Base-by-base conservation (phyloP, 2,113 vertebrate species). In the Aegithalos caudatus region DNA sequence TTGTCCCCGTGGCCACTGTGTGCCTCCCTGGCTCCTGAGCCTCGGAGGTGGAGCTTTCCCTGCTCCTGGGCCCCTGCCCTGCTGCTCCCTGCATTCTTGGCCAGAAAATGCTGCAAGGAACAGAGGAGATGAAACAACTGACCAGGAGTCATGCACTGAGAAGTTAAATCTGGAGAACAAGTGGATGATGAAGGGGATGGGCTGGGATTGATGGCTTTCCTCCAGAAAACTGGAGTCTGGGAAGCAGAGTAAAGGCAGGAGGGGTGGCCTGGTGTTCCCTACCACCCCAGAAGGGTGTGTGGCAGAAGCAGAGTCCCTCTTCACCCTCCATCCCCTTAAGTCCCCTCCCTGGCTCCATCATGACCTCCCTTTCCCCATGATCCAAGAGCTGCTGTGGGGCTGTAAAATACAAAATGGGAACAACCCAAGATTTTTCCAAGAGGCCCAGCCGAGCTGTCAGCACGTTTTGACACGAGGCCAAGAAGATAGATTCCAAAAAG, bases 191-290 rank as follows among this genome's bases (percentile, higher is more conserved):
- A 54, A 92, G 38, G 0, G 1, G 24, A 31, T 83, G 25, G 31
- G 67, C 50, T 50, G 76, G 21, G 27, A 44, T 11, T 10, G 64
- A 27, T 20, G 44, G 60, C 33, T 92, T 64, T 70, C 37, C 28
- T 90, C 81, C 44, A 45, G 70, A 23, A 29, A 28, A 9, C 62
- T 56, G 77, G 56, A 86, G 69, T 33, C 33, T 33, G 40, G 35
- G 18, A 44, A 58, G 27, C 1, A 7, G 27, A 48, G 44, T 10
- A 22, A 67, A 81, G 64, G 80, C 77, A 92, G 77, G 62, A 91
- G 47, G n/a, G 28, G 53, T 5, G 8, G 45, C 40, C 62, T 0
- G 0, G 45, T n/a, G 58, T 69, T 45, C 37, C 16, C 21, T 57
- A 23, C 18, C 24, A 16, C 6, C 51, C 25, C 74, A 79, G 70